phyloP scores from a whole-genome alignment of 1,140 invertebrate genomes.

The Brachionus asplanchnoidis region DNA sequence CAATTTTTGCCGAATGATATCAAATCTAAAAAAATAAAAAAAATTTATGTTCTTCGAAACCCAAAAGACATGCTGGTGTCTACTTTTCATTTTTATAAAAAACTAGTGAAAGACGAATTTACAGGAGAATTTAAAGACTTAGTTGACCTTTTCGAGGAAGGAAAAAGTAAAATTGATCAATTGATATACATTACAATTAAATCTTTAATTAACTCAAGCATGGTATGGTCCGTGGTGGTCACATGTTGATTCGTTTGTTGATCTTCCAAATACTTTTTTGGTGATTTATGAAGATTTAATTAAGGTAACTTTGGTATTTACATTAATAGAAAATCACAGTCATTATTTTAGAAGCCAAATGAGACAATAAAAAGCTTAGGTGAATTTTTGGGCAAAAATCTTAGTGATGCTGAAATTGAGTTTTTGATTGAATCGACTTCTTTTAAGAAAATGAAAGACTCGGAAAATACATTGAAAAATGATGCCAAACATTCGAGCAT shows the following conservation, averaged over 20 bases:
- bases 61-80: background rate
- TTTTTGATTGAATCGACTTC: background rate
- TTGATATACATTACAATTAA: background rate
- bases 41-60: background rate
- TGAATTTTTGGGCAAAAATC: background rate
- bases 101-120: background rate
- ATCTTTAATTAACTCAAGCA: background rate
- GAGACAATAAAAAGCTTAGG: background rate
- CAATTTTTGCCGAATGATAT: background rate
- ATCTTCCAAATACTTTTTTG: background rate
- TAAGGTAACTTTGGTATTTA: background rate
- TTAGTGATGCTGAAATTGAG: background rate
- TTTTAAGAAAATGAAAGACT: constrained; percentile 17
- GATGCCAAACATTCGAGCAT: background rate
- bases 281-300: background rate
- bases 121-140: background rate
- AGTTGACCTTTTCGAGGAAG: background rate
- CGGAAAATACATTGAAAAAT: background rate
- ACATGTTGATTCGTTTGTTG: background rate
- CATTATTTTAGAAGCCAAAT: background rate
- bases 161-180: background rate
- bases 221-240: constrained; percentile 15
- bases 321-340: background rate
- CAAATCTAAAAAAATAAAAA: background rate
- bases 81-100: background rate